phyloP scores from a whole-genome alignment of 2,888 invertebrate genomes.

The Ochropleura plecta region DNA sequence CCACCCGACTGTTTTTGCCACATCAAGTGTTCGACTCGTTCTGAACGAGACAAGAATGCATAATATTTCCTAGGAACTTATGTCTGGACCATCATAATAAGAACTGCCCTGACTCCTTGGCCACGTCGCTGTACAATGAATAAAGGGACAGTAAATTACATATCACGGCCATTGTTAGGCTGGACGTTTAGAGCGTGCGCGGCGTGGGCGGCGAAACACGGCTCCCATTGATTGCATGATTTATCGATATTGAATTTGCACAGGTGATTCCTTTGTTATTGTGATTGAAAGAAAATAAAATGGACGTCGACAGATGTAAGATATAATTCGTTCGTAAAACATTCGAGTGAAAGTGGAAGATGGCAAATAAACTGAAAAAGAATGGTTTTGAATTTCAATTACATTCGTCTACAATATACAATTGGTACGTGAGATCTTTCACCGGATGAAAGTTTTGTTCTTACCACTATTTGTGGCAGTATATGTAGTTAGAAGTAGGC shows the following conservation, averaged over 20 bases:
- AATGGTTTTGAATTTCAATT: conserved; percentile 66
- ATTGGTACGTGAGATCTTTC: conserved; percentile 68
- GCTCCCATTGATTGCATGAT: conserved; percentile 78
- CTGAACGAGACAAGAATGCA: conserved; percentile 62
- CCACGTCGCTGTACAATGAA: conserved; percentile 52
- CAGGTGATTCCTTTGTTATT: conserved; percentile 73
- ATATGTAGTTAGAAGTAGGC: conserved; percentile 53
- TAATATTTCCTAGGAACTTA: conserved; percentile 59
- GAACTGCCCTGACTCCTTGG: conserved; percentile 53
- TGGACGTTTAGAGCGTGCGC: conserved; percentile 66
- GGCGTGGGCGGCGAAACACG: conserved; percentile 71
- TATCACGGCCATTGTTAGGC: conserved; percentile 70
- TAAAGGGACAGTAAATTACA: conserved; percentile 65
- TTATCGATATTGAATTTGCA: conserved; percentile 80
- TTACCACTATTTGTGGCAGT: conserved; percentile 31
- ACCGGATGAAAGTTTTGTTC: conserved; percentile 62
- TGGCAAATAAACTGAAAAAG: conserved; percentile 59
- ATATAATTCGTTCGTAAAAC: conserved; percentile 50
- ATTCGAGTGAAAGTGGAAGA: conserved; percentile 63
- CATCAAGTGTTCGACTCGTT: conserved; percentile 72
- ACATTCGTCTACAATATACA: conserved; percentile 56
- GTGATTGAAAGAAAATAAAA: conserved; percentile 65
- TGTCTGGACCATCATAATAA: conserved; percentile 62
- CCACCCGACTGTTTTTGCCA: conserved; percentile 77
- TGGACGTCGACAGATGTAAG: conserved; percentile 55